phyloP scores from a whole-genome alignment of 2,888 invertebrate genomes.

The Erebia aethiops region DNA sequence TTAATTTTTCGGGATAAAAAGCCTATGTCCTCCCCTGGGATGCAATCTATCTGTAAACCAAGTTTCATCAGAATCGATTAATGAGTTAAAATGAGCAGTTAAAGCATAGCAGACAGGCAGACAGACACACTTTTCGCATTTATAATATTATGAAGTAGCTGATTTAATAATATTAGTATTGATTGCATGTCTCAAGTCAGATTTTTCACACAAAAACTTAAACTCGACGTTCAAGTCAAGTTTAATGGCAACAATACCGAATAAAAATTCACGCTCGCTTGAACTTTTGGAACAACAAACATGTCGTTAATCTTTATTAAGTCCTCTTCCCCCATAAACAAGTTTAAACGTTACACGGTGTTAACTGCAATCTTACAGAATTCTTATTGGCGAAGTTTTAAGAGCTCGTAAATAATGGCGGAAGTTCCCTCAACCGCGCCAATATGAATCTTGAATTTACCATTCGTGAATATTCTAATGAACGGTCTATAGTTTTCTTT shows the following conservation, averaged over 20 bases:
- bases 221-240: not conserved
- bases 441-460: slow-evolving; percentile 21
- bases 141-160: too few relatives aligned
- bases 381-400: slow-evolving; percentile 31
- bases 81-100: too few relatives aligned
- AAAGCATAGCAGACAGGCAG: too few relatives aligned
- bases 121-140: too few relatives aligned
- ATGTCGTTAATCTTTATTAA: slow-evolving; percentile 21
- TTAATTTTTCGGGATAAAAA: too few relatives aligned
- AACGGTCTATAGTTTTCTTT: not conserved
- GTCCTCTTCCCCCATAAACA: slow-evolving; percentile 21
- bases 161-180: too few relatives aligned
- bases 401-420: slow-evolving; percentile 28
- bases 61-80: too few relatives aligned
- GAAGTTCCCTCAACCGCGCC: slow-evolving; percentile 21
- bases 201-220: not conserved
- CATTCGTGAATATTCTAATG: slow-evolving; percentile 6
- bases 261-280: slow-evolving; percentile 14
- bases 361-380: slow-evolving; percentile 23
- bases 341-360: slow-evolving; percentile 23
- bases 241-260: not conserved
- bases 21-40: too few relatives aligned
- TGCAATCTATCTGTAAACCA: too few relatives aligned
- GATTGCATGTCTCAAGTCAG: not conserved
- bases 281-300: slow-evolving; percentile 13